Base-by-base conservation (phyloP, 2,888 invertebrate genomes). In the Himalopsyche kuldschensis region DNA sequence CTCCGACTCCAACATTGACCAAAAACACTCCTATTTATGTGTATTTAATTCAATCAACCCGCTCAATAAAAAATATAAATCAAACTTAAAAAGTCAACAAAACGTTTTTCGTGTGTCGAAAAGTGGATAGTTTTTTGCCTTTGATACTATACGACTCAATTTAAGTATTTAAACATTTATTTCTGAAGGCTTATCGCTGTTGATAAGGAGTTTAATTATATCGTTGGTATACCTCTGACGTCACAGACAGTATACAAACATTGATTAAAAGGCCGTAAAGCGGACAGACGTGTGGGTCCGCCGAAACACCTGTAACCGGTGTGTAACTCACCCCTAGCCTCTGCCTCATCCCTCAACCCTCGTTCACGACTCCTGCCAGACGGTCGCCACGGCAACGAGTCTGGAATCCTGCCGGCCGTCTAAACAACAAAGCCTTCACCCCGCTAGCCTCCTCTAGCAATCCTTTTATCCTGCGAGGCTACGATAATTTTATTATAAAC, bases 391-490 rank as follows among this genome's bases (percentile, higher is more conserved):
- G 84, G 84, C 84, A 82, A 86, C 85, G 15, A 78, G 86, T 84
- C 85, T 86, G 85, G 84, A 86, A 84, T 86, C 82, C 83, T 80
- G 84, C 81, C 75, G 84, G 24, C 84, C 81, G 86, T 83, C 85
- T 84, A 84, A 84, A 84, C 84, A 81, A 81, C 81, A 46, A 46
- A 75, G 48, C 20, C 76, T 63, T 41, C 77, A 47, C 79, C 75
- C 47, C 46, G n/a, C 83, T n/a, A 46, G 32, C 79, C 78, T 32
- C 81, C 31, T 55, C 24, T 63, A 78, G 47, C 77, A 81, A 81
- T 81, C 81, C 77, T 55, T 63, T 69, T 69, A 30, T 69, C 30
- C 69, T 4, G 27, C 24, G 69, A 69, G 20, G 69, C 10, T 30
- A 69, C 30, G 69, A 27, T 69, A 69, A 69, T 69, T 69, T 69